phyloP scores from a whole-genome alignment of 2,888 invertebrate species.

The Sisyra nigra region DNA sequence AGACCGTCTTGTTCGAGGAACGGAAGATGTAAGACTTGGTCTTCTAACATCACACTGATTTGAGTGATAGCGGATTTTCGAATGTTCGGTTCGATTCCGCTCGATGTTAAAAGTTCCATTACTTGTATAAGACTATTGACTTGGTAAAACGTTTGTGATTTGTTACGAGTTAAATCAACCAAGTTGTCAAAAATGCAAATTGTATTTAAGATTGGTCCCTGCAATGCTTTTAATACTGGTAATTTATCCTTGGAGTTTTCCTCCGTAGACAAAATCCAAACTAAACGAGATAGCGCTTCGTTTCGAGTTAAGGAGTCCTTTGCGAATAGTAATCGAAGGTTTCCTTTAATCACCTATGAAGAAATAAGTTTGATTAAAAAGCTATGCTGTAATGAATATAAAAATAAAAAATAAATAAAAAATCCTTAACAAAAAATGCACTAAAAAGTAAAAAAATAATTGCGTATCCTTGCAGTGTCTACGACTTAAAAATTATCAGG shows the following conservation, averaged over 20 bases:
- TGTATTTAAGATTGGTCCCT: constrained; percentile 28
- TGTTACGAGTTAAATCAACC: constrained; percentile 20
- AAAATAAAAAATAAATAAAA: no score
- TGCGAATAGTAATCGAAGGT: constrained; percentile 30
- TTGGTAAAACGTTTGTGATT: constrained; percentile 26
- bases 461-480: no score
- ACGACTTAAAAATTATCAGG: no score
- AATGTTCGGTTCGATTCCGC: constrained; percentile 42
- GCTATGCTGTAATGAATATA: neutral
- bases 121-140: constrained; percentile 31
- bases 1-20: constrained; percentile 42
- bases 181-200: constrained; percentile 25
- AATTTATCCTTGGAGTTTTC: constrained; percentile 26
- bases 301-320: constrained; percentile 25
- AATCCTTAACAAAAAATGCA: no score
- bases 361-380: neutral
- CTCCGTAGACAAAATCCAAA: constrained; percentile 32
- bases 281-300: constrained; percentile 32
- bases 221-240: constrained; percentile 30
- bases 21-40: constrained; percentile 38
- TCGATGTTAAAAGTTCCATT: constrained; percentile 23
- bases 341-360: constrained; percentile 29
- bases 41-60: constrained; percentile 47
- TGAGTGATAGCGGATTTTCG: constrained; percentile 50
- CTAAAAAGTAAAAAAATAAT: no score